Percentiles rank a stretch among this genome's conserved stretches.
phyloP scores from a whole-genome alignment of 2,888 invertebrate genomes.

The Acleris emargana region DNA sequence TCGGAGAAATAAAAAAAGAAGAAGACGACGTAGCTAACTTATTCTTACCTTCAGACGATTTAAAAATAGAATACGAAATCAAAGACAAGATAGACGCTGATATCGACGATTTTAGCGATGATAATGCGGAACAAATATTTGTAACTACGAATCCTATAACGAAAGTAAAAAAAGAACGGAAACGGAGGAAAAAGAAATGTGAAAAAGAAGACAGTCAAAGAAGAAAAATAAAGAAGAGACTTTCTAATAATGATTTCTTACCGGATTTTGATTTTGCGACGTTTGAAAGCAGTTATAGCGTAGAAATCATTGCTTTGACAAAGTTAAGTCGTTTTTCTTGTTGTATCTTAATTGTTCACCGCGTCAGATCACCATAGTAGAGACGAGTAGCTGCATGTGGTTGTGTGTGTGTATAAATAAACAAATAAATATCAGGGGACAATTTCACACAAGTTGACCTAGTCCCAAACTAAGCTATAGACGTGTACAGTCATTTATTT shows the following conservation, averaged over 20 bases:
- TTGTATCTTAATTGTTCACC: neutral
- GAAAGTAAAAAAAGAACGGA: constrained; percentile 17
- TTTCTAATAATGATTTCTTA: constrained; percentile 28
- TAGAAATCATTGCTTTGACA: constrained; percentile 27
- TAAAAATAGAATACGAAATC: constrained; percentile 25
- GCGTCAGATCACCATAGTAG: too few relatives aligned
- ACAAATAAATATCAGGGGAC: too few relatives aligned
- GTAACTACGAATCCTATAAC: constrained; percentile 26
- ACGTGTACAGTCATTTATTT: too few relatives aligned
- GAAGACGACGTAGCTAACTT: constrained; percentile 21
- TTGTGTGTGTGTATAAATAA: too few relatives aligned
- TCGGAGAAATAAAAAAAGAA: constrained; percentile 29
- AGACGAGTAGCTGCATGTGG: too few relatives aligned
- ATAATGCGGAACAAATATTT: constrained; percentile 25
- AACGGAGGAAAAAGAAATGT: constrained; percentile 17
- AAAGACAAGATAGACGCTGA: constrained; percentile 16
- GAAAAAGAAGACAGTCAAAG: constrained; percentile 13
- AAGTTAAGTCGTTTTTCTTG: constrained; percentile 18
- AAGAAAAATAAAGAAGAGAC: constrained; percentile 29
- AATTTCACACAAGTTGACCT: too few relatives aligned
- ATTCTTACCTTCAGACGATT: constrained; percentile 12
- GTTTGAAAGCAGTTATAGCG: constrained; percentile 27
- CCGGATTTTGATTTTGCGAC: constrained; percentile 31
- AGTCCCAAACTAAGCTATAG: too few relatives aligned
- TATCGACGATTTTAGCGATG: constrained; percentile 23